Evolutionary conservation across 1,140 invertebrate genomes (phyloP), one percentile per base, ranked within the genome.

Genomic region (Wasmannia auropunctata): DNA sequence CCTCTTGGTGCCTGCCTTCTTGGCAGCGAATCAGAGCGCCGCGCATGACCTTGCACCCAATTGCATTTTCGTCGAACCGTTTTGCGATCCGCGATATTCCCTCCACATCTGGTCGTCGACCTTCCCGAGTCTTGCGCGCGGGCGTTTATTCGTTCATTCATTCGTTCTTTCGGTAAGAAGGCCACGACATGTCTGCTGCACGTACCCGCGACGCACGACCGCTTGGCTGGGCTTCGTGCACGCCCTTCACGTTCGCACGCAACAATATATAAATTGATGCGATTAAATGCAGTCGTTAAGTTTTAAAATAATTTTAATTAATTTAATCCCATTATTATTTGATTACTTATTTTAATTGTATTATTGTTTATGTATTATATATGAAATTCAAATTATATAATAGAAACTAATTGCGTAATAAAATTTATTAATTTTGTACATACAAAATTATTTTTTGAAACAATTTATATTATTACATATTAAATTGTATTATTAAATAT

Each of bases 21-120:
- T 91, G 90, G 90, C 90, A 91, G 56, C 58, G 88, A 69, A 88
- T 89, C 87, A 80, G 85, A 86, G 54, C 51, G 22, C 31, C 62
- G 43, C 76, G 31, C 79, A 70, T 89, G 91, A 85, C 91, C 91
- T 92, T 92, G 91, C 79, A 89, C 89, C 56, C 88, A 72, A 91
- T 91, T 79, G 87, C 89, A 75, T 88, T 91, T 91, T 90, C 90
- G 80, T 77, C 80, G 81, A 88, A 88, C 60, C 37, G 51, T 83
- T 83, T 37, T 56, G 63, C 86, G 83, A 91, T 88, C 79, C 86
- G 79, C 81, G 81, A 88, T 89, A 70, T 87, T 86, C 40, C 62
- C 60, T 75, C 88, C 22, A 49, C 80, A 76, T 89, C 67, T 76
- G 88, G 88, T 81, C 88, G 86, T 76, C 65, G 85, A 85, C 88